phyloP scores from a whole-genome alignment of 2,113 vertebrate species.

The Lamprologus callipterus region DNA sequence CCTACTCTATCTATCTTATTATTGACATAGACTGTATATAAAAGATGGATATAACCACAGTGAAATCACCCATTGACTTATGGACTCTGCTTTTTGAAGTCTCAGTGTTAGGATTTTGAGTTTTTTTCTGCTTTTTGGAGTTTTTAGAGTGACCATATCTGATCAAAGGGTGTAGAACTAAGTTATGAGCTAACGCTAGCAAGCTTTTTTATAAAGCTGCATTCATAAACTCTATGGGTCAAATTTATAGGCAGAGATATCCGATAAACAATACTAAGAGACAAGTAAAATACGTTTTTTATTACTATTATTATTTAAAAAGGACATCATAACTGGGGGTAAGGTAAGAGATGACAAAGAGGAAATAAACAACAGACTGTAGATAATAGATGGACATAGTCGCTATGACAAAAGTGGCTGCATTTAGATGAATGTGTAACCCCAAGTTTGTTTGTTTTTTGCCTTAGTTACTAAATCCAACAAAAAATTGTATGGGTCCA shows the following conservation, averaged over 20 bases:
- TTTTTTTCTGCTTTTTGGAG: background rate
- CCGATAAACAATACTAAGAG: background rate
- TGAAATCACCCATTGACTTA: background rate
- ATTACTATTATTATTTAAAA: background rate
- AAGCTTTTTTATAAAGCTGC: background rate
- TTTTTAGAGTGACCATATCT: background rate
- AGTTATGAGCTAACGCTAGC: background rate
- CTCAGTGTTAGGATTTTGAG: background rate
- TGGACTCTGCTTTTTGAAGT: background rate
- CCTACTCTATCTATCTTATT: background rate
- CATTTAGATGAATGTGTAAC: background rate
- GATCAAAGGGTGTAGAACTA: background rate
- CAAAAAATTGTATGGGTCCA: background rate
- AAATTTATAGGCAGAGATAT: background rate
- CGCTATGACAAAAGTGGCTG: background rate
- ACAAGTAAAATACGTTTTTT: background rate
- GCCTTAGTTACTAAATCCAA: background rate
- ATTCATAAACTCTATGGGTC: background rate
- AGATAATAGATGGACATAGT: background rate
- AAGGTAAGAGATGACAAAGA: background rate
- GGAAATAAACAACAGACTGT: background rate
- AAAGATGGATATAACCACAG: background rate
- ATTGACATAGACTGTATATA: background rate
- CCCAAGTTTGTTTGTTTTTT: background rate
- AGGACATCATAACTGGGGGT: background rate